Percentiles rank a stretch among this genome's conserved stretches.
Conservation (phyloP, 2,797 vertebrate species). For the Mus caroli region DNA sequence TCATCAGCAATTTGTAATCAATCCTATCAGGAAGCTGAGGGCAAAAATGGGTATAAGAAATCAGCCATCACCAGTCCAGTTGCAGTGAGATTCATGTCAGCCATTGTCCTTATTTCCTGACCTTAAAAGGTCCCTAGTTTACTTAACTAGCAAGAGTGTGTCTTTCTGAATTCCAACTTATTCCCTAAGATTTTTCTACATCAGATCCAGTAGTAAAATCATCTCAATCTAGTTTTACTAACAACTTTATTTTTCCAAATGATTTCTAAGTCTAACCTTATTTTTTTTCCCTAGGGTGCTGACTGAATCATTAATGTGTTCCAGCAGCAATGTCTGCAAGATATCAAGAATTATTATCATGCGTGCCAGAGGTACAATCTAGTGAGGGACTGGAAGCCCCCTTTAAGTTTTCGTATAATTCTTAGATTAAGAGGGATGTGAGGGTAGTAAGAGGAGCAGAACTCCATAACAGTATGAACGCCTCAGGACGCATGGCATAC, state of each 20-base stretch:
- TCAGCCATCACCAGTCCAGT: background rate
- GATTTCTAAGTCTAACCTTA: background rate
- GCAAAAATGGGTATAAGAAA: background rate
- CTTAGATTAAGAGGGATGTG: too few species aligned
- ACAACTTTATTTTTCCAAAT: background rate
- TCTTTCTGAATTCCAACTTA: background rate
- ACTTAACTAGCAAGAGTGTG: background rate
- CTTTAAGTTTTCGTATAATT: too few species aligned
- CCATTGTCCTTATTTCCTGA: background rate
- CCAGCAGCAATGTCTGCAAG: background rate
- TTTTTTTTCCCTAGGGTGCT: background rate
- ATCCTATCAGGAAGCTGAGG: background rate
- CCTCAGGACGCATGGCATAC: too few species aligned
- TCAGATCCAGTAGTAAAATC: background rate
- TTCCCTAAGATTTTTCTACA: background rate
- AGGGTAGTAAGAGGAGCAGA: too few species aligned
- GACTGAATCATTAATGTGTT: background rate
- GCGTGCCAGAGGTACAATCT: background rate
- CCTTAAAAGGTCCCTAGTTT: background rate
- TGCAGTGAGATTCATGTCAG: background rate
- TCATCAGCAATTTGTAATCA: background rate
- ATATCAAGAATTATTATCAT: background rate
- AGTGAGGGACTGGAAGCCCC: background rate
- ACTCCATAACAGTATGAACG: too few species aligned
- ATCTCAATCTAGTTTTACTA: background rate